Evolutionary conservation across 1,140 invertebrate genomes (phyloP).

Genomic region (Drosophila baimaii): DNA sequence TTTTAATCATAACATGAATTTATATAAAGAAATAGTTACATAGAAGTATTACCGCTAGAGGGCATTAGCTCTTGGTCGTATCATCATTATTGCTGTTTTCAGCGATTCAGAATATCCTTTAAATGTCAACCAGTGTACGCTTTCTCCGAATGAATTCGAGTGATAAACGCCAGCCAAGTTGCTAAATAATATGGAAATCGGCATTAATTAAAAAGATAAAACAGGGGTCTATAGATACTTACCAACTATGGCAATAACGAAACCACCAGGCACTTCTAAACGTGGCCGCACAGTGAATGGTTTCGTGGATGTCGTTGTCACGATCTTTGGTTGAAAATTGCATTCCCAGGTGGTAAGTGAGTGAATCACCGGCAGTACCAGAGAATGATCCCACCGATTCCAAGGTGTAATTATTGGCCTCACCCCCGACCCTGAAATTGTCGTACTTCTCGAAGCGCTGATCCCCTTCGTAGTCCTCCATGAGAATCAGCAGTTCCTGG

Average conservation of each 20-base stretch:
- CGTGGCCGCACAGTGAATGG: background rate
- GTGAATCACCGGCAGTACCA: background rate
- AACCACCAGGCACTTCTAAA: background rate
- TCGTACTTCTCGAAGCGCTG: background rate
- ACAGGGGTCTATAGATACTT: background rate
- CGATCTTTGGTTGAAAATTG: slow-evolving; percentile 1
- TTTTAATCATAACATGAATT: no score
- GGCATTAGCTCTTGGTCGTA: background rate
- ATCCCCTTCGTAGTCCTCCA: background rate
- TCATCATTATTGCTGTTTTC: slow-evolving; percentile 13
- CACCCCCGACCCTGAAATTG: background rate
- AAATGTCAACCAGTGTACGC: background rate
- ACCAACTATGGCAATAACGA: background rate
- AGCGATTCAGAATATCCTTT: background rate
- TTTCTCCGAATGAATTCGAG: background rate
- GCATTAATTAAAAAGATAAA: background rate
- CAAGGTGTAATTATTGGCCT: background rate
- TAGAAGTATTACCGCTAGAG: background rate
- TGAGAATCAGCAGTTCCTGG: background rate
- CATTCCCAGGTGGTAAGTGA: background rate
- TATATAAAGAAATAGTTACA: no score
- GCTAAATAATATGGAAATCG: background rate
- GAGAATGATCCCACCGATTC: slow-evolving; percentile 1
- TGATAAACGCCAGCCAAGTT: background rate
- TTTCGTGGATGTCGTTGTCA: background rate